Percentiles rank a stretch among this genome's conserved stretches.
These are phyloP conservation scores for Amitus sp. DNA, from an alignment of 2,888 invertebrate species.

Conservation along the genomic window DNA sequence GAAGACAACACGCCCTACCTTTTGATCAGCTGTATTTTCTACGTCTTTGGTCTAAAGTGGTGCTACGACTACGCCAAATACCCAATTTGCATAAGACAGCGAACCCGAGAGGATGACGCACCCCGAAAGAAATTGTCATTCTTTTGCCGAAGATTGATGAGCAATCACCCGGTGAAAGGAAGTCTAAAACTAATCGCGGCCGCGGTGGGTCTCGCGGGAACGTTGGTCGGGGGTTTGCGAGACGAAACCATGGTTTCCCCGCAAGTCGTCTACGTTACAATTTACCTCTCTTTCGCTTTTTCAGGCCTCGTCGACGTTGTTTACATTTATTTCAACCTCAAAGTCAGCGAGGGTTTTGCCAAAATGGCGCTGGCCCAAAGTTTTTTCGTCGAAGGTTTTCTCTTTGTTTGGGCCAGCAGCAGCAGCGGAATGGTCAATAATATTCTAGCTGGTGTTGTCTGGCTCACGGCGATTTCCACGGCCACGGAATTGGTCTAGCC, in stretches of 20 bases:
- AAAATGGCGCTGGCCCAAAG: constrained; percentile 61
- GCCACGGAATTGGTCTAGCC: constrained; percentile 57
- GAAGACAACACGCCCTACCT: constrained; percentile 50
- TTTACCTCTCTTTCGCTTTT: constrained; percentile 64
- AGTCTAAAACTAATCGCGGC: constrained; percentile 55
- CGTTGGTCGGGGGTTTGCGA: constrained; percentile 49
- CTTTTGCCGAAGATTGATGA: constrained; percentile 45
- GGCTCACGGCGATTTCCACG: constrained; percentile 51
- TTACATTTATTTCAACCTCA: constrained; percentile 61
- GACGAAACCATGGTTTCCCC: constrained; percentile 48
- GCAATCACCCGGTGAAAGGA: constrained; percentile 55
- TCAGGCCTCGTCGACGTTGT: constrained; percentile 63
- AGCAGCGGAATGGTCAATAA: too few relatives aligned
- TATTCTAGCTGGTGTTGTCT: constrained; percentile 51
- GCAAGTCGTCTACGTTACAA: constrained; percentile 60
- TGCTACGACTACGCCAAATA: constrained; percentile 57
- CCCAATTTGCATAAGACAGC: constrained; percentile 38
- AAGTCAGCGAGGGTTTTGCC: constrained; percentile 57
- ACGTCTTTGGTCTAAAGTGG: constrained; percentile 58
- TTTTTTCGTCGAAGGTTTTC: constrained; percentile 62
- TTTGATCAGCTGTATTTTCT: constrained; percentile 55
- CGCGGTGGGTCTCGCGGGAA: constrained; percentile 54
- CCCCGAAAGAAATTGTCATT: constrained; percentile 36
- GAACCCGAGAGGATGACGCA: constrained; percentile 38
- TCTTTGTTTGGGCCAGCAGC: constrained; percentile 51